Evolutionary conservation across 2,888 invertebrate genomes (phyloP), one percentile per base, ranked within the genome.

Genomic region (Hypomecis atomaria): DNA sequence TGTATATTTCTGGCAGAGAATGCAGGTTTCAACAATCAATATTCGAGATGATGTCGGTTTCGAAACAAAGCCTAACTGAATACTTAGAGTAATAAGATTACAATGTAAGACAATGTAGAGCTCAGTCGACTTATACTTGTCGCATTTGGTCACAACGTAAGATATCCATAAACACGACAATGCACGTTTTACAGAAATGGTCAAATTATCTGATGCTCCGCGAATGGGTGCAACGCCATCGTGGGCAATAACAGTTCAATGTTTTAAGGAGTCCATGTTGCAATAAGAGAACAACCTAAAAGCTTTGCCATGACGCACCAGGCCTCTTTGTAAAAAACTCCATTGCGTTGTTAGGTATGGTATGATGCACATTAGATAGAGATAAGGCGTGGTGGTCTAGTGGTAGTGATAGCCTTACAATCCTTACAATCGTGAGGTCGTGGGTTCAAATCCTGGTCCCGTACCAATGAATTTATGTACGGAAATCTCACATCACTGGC

Each of bases 201-300:
- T 54, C 43, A 55, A 59, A 59, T 45, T 63, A 68, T 70, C 70
- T 48, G 70, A 70, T 70, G 47, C 13, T 53, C 63, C 49, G 45
- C 57, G 59, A 61, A 62, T 48, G 65, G 62, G n/a, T 4, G 11
- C 13, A 47, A 60, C 53, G 23, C 58, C 54, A 64, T 67, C 56
- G 62, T 63, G 58, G 34, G 52, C 56, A 59, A 63, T 42, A 60
- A 61, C 65, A 53, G 64, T 59, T 62, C 45, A 64, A 62, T 54
- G 54, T 61, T 63, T 52, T 54, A 60, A 33, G 36, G 54, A 56
- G 53, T 57, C 48, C 52, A 58, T 56, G 10, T 38, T 45, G 49
- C 47, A 48, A 47, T 33, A 7, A 50, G 13, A 50, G n/a, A 6
- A 48, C 47, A 48, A 44, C 13, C 8, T 5, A 38, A 53, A 40